Evolutionary conservation across 2,888 invertebrate species (phyloP), one percentile per base, ranked within the genome.

Genomic region (Hirtodrosophila trivittata): DNA sequence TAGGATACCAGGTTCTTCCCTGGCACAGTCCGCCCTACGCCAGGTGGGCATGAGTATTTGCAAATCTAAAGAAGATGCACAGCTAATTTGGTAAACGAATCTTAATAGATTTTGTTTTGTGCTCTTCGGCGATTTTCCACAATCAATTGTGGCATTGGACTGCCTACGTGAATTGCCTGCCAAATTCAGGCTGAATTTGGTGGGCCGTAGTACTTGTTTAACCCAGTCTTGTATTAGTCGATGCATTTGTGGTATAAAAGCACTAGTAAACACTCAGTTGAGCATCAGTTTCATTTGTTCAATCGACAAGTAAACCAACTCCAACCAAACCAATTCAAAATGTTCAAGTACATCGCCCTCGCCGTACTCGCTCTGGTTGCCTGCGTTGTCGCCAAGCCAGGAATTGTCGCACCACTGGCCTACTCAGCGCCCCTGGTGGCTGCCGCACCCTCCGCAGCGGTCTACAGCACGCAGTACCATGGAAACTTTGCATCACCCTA

Each of bases 361-460:
- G 83, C 85, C 42, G 68, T 89, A 54, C 72, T 88, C 81, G 88
- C 87, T 51, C 62, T 87, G 66, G 62, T 89, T 50, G 89, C 86
- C 57, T 72, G 85, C 35, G 86, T 63, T 32, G 81, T 88, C 46
- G 90, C 89, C 52, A 90, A 89, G 56, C 88, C 90, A 9, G 89
- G 88, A 30, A 56, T 89, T 30, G 85, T 88, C 42, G 88, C 89
- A 58, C 89, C 89, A 32, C 56, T 89, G 50, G 88, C 88, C 57
- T 89, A 89, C 72, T 69, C 86, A 1, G 86, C 89, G 52, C 89
- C 89, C 25, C 59, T 89, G 42, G 88, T 87, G 28, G 65, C 63
- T 81, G 88, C 77, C 7, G 92, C 93, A 3, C 92, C 92, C 0
- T 65, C 91, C 18, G 88, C 91, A 0, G 92, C 72, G 7, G 69